Percentiles rank a stretch among this genome's conserved stretches.
These are phyloP conservation scores for Triops cancriformis DNA, from an alignment of 1,140 invertebrate genomes.

Conservation along the genomic window DNA sequence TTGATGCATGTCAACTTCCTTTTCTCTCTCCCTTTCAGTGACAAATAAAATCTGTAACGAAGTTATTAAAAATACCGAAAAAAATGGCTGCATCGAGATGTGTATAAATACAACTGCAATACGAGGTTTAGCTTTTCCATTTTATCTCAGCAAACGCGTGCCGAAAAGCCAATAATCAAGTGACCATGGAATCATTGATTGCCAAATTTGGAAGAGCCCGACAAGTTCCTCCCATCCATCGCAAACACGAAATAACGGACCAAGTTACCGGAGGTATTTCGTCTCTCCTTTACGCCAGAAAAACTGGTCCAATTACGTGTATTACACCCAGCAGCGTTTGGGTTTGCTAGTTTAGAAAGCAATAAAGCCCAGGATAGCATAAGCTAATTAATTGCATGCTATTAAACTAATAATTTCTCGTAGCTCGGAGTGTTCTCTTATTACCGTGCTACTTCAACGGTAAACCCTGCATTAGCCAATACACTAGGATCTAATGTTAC, in stretches of 20 bases:
- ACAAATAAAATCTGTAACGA: background rate
- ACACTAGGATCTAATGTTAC: too few species aligned
- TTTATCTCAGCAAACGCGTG: background rate
- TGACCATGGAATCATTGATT: background rate
- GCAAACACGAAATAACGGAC: background rate
- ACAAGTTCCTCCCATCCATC: background rate
- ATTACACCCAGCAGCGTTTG: too few species aligned
- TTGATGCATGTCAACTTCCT: background rate
- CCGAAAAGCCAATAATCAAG: background rate
- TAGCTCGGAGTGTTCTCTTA: too few species aligned
- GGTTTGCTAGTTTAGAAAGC: too few species aligned
- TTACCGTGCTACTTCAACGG: too few species aligned
- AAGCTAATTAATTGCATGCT: too few species aligned
- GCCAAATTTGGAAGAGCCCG: background rate
- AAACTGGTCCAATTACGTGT: too few species aligned
- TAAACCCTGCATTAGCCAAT: too few species aligned
- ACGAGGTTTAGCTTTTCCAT: background rate
- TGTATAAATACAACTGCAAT: slow-evolving; percentile 11
- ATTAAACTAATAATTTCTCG: too few species aligned
- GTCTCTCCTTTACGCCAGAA: too few species aligned
- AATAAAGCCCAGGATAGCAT: too few species aligned
- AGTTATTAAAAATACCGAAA: background rate
- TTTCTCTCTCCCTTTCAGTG: background rate
- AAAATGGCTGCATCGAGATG: background rate
- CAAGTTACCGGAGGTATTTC: background rate